A percentile compares a stretch with the other conserved stretches of the same genome.
These are phyloP conservation scores for Melanostoma mellinum DNA, from an alignment of 2,888 invertebrate species.

Conservation along the genomic window DNA sequence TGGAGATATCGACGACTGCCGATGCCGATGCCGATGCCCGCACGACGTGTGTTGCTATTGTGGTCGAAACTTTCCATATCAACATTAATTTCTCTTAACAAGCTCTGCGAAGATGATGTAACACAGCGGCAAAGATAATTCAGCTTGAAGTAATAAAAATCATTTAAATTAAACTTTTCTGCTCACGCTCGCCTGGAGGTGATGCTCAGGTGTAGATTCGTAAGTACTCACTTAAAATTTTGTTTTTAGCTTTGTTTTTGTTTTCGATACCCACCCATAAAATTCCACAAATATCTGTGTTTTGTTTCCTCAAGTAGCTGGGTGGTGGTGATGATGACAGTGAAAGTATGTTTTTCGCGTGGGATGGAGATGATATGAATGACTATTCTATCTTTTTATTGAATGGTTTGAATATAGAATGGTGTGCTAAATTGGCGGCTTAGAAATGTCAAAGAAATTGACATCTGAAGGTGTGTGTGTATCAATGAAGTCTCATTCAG, in stretches of 20 bases:
- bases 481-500: no score
- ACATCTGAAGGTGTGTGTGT: background rate
- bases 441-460: conserved; percentile 13
- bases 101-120: conserved; percentile 57
- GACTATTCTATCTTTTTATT: conserved; percentile 18
- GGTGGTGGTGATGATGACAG: conserved; percentile 16
- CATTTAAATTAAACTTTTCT: conserved; percentile 19
- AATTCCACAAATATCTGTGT: conserved; percentile 44
- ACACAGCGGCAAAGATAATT: conserved; percentile 34
- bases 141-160: conserved; percentile 36
- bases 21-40: conserved; percentile 3
- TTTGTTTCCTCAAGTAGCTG: background rate
- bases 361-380: conserved; percentile 38
- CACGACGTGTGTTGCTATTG: background rate
- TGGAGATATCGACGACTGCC: background rate
- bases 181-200: background rate
- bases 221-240: conserved; percentile 36
- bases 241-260: conserved; percentile 14
- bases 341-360: conserved; percentile 48
- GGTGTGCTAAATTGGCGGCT: conserved; percentile 1
- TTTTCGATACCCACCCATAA: conserved; percentile 53
- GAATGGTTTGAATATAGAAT: background rate
- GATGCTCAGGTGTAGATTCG: conserved; percentile 41
- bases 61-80: conserved; percentile 61
- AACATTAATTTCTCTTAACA: conserved; percentile 58